phyloP scores from a whole-genome alignment of 2,888 invertebrate genomes.

The Aquatica leii region DNA sequence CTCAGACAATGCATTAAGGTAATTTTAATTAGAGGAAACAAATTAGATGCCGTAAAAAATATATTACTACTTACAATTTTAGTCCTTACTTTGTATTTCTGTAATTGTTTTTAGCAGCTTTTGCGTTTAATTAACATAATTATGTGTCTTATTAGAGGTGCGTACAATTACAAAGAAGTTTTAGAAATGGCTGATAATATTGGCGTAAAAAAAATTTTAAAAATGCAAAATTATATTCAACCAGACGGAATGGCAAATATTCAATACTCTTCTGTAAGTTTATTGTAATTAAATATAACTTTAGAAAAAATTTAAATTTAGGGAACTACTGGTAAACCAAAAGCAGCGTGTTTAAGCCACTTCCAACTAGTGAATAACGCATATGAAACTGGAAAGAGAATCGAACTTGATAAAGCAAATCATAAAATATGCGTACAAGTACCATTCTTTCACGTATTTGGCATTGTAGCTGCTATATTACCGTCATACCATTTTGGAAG shows the following conservation, averaged over 20 bases:
- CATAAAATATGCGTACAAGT: conserved; percentile 71
- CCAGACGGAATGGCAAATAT: conserved; percentile 78
- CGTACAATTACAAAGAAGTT: conserved; percentile 58
- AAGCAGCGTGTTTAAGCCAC: conserved; percentile 77
- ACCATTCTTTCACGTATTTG: conserved; percentile 86
- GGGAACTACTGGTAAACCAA: conserved; percentile 70
- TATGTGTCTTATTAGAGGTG: conserved; percentile 34
- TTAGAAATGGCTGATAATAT: conserved; percentile 51
- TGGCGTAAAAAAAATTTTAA: conserved; percentile 53
- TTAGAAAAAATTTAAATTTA: conserved; percentile 54
- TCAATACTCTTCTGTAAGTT: conserved; percentile 78
- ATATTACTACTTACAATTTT: background rate
- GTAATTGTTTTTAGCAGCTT: too few relatives aligned
- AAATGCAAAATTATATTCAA: conserved; percentile 64
- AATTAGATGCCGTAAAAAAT: too few relatives aligned
- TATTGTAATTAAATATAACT: too few relatives aligned
- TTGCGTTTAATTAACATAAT: too few relatives aligned
- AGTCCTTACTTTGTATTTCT: too few relatives aligned
- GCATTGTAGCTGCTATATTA: conserved; percentile 71
- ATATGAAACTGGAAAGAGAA: conserved; percentile 67
- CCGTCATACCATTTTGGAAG: conserved; percentile 67
- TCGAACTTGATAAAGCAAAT: conserved; percentile 60
- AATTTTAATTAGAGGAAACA: background rate
- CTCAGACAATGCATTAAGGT: conserved; percentile 54
- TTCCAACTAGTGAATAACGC: conserved; percentile 80